Evolutionary conservation across 2,888 invertebrate genomes (phyloP).

Genomic region (Agrotis exclamationis): DNA sequence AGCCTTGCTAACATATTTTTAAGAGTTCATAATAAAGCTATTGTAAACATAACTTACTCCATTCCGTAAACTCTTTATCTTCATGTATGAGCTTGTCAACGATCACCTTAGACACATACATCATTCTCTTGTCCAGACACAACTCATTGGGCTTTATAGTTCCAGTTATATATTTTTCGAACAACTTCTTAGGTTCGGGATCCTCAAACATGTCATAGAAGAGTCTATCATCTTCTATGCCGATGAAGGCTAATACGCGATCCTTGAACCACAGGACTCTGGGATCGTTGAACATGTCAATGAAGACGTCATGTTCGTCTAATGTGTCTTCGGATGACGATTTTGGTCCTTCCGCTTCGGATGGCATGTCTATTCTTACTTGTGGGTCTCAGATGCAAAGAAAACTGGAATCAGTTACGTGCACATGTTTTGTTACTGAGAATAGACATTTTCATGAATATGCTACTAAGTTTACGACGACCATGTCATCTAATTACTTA

Average conservation of each 20-base stretch:
- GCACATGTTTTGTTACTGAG: not conserved
- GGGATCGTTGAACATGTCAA: constrained; percentile 85
- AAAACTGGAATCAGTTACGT: not conserved
- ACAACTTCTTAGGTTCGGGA: constrained; percentile 87
- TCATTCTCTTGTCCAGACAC: constrained; percentile 90
- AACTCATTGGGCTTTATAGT: constrained; percentile 79
- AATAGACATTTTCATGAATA: no score
- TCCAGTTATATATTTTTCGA: constrained; percentile 73
- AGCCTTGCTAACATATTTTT: no score
- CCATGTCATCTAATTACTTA: not conserved
- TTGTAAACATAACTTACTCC: constrained; percentile 91
- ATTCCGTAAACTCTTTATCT: constrained; percentile 94
- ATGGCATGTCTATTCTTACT: constrained; percentile 14
- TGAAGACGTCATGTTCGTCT: constrained; percentile 55
- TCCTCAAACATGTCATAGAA: constrained; percentile 92
- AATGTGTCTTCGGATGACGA: not conserved
- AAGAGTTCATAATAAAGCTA: not conserved
- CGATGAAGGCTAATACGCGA: constrained; percentile 91
- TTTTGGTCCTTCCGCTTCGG: not conserved
- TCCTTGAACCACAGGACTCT: constrained; percentile 94
- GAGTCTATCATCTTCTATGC: constrained; percentile 88
- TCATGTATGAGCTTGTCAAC: constrained; percentile 93
- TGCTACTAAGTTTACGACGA: no score
- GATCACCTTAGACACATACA: constrained; percentile 93
- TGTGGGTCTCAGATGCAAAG: not conserved